Evolutionary conservation across 2,113 vertebrate species (phyloP).

Genomic region (Lonchura striata): DNA sequence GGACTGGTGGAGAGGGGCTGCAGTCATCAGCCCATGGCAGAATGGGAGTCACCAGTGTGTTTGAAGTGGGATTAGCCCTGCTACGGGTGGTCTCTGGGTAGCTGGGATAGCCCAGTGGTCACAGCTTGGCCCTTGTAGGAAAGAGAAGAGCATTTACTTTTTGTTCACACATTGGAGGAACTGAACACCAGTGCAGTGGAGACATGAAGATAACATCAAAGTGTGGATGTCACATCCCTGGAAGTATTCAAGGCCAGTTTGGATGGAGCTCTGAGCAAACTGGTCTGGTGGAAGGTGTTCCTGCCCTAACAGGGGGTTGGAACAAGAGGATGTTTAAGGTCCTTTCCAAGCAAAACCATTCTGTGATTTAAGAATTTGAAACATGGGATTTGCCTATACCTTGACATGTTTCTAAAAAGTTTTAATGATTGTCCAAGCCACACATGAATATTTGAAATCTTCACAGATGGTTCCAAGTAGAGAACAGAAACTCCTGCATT

Average conservation of each 20-base stretch:
- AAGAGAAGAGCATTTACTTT: neutral
- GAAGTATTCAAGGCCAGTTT: neutral
- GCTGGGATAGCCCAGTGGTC: accelerated
- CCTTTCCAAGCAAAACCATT: neutral
- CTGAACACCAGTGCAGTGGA: neutral
- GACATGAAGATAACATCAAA: neutral
- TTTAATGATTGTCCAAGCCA: neutral
- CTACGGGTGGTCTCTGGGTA: too few species aligned
- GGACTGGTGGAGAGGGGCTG: neutral
- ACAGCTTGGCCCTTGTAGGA: neutral
- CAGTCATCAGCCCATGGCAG: accelerated
- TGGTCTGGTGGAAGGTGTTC: neutral
- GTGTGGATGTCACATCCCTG: neutral
- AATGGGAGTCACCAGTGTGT: neutral
- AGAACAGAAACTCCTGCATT: neutral
- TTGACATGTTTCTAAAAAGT: neutral
- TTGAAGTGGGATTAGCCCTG: neutral
- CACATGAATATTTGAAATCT: neutral
- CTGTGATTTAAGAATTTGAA: neutral
- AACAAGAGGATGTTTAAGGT: neutral
- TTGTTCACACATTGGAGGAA: neutral
- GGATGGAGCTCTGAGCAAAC: neutral
- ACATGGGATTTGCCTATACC: neutral
- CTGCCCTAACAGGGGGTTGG: neutral
- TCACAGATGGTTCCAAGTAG: neutral